phyloP scores from a whole-genome alignment of 1,140 invertebrate species.

The Venturia canescens region DNA sequence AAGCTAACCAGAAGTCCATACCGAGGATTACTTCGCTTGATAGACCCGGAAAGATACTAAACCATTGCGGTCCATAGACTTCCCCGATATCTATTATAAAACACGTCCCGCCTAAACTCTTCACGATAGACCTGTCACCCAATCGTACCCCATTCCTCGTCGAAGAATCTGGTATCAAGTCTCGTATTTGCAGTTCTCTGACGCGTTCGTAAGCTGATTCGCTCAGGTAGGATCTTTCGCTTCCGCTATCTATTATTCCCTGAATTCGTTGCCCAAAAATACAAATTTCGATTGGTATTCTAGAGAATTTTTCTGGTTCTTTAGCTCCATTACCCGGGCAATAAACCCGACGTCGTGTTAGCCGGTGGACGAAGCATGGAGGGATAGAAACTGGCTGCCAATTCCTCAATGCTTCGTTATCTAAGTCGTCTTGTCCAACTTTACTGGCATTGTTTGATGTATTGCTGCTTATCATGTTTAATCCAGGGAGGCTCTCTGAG shows the following conservation, averaged over 20 bases:
- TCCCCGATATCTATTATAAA: slow-evolving; percentile 47
- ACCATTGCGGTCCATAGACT: slow-evolving; percentile 31
- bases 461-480: neutral
- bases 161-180: neutral
- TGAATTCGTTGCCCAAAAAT: slow-evolving; percentile 44
- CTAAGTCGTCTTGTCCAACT: neutral
- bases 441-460: neutral
- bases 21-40: slow-evolving; percentile 12
- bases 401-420: neutral
- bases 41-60: neutral
- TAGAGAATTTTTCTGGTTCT: slow-evolving; percentile 35
- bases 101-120: slow-evolving; percentile 11
- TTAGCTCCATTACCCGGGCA: neutral
- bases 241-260: slow-evolving; percentile 50
- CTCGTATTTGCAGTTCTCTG: slow-evolving; percentile 10
- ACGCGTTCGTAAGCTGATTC: slow-evolving; percentile 28
- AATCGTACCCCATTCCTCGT: slow-evolving; percentile 11
- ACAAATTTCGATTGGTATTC: slow-evolving; percentile 46
- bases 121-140: slow-evolving; percentile 8
- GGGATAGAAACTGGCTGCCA: slow-evolving; percentile 36
- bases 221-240: slow-evolving; percentile 47
- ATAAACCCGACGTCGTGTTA: slow-evolving; percentile 39
- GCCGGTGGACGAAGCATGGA: neutral
- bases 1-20: slow-evolving; percentile 19
- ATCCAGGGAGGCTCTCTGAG: too few relatives aligned